Percentiles rank a stretch among this genome's conserved stretches.
Evolutionary conservation across 2,113 vertebrate species (phyloP).

Genomic region (Accipiter cooperii): DNA sequence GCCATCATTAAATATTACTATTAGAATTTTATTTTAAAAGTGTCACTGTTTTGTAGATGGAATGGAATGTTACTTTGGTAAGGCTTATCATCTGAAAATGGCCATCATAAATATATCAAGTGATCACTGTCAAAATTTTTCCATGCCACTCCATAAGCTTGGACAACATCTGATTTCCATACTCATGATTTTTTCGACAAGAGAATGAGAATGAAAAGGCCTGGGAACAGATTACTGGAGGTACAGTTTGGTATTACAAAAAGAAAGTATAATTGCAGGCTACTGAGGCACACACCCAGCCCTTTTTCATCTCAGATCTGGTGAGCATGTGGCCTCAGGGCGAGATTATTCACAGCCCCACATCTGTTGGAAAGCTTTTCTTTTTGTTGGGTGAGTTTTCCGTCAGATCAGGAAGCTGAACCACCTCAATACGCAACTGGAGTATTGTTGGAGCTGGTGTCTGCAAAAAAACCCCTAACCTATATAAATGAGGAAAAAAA

Average conservation of each 20-base stretch:
- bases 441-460: not conserved
- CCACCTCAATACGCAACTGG: not conserved
- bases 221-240: not conserved
- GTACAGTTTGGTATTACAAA: not conserved
- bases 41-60: not conserved
- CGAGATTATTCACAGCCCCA: not conserved
- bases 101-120: not conserved
- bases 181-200: not conserved
- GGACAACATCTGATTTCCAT: not conserved
- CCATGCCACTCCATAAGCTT: not conserved
- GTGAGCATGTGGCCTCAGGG: not conserved
- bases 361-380: not conserved
- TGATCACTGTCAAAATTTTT: not conserved
- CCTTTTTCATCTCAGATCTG: not conserved
- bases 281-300: not conserved
- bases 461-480: not conserved
- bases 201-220: not conserved
- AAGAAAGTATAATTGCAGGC: not conserved
- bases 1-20: not conserved
- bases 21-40: not conserved
- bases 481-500: not conserved
- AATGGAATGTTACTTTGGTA: not conserved
- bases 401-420: not conserved
- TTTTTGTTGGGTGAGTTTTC: not conserved
- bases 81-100: not conserved